A percentile compares a stretch with the other conserved stretches of the same genome.
These are phyloP conservation scores for Desmodus rotundus DNA, from an alignment of 2,113 vertebrate species.

Conservation along the genomic window DNA sequence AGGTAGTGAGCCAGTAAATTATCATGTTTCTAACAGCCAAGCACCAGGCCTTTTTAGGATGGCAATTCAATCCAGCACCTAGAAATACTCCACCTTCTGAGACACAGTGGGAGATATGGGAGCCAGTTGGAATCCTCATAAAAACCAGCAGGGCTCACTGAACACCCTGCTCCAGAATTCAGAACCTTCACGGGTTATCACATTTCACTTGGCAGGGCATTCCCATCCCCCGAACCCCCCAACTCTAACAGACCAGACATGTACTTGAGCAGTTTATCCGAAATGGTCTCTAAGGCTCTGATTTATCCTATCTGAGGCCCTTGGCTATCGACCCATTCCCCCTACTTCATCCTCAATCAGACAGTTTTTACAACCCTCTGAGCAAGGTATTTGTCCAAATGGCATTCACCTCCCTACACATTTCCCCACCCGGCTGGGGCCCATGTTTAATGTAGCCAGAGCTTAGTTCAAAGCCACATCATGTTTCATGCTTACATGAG, in stretches of 20 bases:
- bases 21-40: constrained; percentile 48
- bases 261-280: background rate
- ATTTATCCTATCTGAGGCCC: background rate
- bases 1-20: background rate
- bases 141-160: background rate
- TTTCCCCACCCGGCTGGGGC: background rate
- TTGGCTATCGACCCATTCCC: background rate
- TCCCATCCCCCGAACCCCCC: accelerated
- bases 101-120: background rate
- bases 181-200: background rate
- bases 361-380: background rate
- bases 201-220: too few relatives aligned
- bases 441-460: background rate
- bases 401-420: background rate
- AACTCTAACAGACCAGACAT: background rate
- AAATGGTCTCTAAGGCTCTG: background rate
- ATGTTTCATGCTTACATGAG: background rate
- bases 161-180: accelerated
- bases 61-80: constrained; percentile 22
- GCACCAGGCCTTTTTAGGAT: background rate
- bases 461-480: background rate
- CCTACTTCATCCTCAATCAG: accelerated
- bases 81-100: constrained; percentile 37
- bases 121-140: constrained; percentile 13
- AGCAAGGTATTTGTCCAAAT: background rate